Evolutionary conservation across 2,797 vertebrate genomes (phyloP).

Genomic region (Antennarius maculatus): DNA sequence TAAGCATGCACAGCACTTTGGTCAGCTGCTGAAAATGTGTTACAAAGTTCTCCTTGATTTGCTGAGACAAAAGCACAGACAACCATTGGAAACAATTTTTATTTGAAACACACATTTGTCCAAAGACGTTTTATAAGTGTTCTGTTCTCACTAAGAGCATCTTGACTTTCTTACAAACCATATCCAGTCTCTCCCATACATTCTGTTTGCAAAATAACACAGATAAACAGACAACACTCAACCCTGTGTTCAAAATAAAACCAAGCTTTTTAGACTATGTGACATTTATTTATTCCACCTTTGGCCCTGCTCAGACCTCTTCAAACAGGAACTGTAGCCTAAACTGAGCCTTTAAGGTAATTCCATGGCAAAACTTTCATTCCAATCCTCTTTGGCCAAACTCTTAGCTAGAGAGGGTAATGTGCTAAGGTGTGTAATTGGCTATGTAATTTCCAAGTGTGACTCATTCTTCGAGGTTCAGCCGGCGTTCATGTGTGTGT

Average conservation of each 20-base stretch:
- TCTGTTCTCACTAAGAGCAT: neutral
- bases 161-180: conserved; percentile 20
- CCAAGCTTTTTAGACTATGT: conserved; percentile 19
- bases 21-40: too few species aligned
- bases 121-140: neutral
- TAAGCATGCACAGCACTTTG: too few species aligned
- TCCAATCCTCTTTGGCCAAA: conserved; percentile 62
- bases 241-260: conserved; percentile 24
- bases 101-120: conserved; percentile 13
- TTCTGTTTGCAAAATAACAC: conserved; percentile 16
- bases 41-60: too few species aligned
- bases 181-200: conserved; percentile 4
- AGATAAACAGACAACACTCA: conserved; percentile 3
- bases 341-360: conserved; percentile 45
- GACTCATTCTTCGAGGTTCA: conserved; percentile 76
- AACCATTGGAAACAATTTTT: conserved; percentile 8
- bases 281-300: conserved; percentile 41
- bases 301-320: conserved; percentile 29
- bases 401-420: conserved; percentile 50
- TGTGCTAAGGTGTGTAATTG: conserved; percentile 72
- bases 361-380: conserved; percentile 70
- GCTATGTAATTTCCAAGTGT: conserved; percentile 71
- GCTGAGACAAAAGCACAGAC: neutral
- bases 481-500: conserved; percentile 13
- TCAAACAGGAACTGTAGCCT: conserved; percentile 55